Evolutionary conservation across 2,888 invertebrate species (phyloP), one percentile per base, ranked within the genome.

Genomic region (Germaria angustata): DNA sequence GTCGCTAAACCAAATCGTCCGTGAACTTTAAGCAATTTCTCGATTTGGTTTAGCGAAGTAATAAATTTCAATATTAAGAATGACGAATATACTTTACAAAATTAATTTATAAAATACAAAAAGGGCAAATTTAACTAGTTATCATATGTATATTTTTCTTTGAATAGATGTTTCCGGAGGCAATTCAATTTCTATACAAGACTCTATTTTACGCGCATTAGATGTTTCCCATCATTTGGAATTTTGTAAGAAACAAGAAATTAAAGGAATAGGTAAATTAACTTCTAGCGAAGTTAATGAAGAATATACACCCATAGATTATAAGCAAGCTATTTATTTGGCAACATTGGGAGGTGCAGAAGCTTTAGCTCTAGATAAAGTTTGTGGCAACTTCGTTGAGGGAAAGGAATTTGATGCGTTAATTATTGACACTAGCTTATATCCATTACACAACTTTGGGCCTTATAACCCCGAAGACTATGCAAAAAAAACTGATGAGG

Each of bases 381-480:
- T 93, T 87, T 94, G 96, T 63, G 98, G 98, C 15, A 97, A 95
- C 91, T 96, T 98, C 86, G 92, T 93, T 85, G 90, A 93, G 5
- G 96, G 96, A 20, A 97, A 98, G 90, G 94, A 96, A 73, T 97
- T 98, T 87, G 98, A 98, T 92, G 97, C 97, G 0, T 91, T 98
- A 0, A 86, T 97, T 0, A 92, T 98, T 34, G 95, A 97, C 87
- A 92, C 95, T n/a, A 92, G 92, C 85, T 87, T 91, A 13, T 92
- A 93, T 8, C 92, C 92, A 2, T 90, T 93, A 20, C 93, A 94
- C 85, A 90, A 92, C 84, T 92, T 94, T 63, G 79, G 88, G 28
- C 53, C 86, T 20, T 86, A 86, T 36, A 80, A 85, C 32, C 41
- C 72, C 3, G 85, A 88, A 4, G 72, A 85, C 87, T 6, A 86